Conservation (phyloP, 2,113 vertebrate species). For the Salminus brasiliensis region DNA sequence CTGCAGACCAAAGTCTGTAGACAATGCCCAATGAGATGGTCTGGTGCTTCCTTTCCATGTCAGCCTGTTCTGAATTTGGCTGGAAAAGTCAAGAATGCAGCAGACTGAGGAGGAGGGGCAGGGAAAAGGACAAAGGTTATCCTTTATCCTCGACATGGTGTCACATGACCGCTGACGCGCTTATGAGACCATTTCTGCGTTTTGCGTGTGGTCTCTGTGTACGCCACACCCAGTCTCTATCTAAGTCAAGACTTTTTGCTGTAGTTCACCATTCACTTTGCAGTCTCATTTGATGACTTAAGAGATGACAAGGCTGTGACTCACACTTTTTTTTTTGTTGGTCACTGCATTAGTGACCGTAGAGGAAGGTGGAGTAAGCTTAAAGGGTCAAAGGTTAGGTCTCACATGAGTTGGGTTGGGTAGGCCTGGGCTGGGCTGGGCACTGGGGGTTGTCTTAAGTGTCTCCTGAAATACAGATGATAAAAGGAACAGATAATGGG, state of each 20-base stretch:
- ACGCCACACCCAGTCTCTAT: background rate
- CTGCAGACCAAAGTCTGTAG: too few species aligned
- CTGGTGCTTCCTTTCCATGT: background rate
- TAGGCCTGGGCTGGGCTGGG: too few species aligned
- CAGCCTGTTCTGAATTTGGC: background rate
- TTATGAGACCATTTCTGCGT: background rate
- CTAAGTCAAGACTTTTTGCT: background rate
- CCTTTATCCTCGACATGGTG: constrained; percentile 31
- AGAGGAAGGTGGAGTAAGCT: background rate
- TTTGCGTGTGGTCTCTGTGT: background rate
- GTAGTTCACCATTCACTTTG: background rate
- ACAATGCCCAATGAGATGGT: too few species aligned
- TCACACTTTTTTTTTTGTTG: constrained; percentile 15
- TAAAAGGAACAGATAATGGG: constrained; percentile 30
- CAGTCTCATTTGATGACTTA: constrained; percentile 2
- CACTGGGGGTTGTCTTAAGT: constrained; percentile 3
- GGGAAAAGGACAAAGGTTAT: constrained; percentile 51
- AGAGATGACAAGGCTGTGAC: constrained; percentile 8
- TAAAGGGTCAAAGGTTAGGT: constrained; percentile 2
- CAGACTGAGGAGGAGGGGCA: constrained; percentile 24
- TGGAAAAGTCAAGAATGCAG: constrained; percentile 32
- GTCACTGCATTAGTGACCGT: background rate
- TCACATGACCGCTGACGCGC: constrained; percentile 32
- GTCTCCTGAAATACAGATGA: constrained; percentile 33
- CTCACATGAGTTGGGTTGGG: background rate